Percentiles rank a stretch among this genome's conserved stretches.
Evolutionary conservation across 2,888 invertebrate genomes (phyloP).

Genomic region (Gibbula magus): DNA sequence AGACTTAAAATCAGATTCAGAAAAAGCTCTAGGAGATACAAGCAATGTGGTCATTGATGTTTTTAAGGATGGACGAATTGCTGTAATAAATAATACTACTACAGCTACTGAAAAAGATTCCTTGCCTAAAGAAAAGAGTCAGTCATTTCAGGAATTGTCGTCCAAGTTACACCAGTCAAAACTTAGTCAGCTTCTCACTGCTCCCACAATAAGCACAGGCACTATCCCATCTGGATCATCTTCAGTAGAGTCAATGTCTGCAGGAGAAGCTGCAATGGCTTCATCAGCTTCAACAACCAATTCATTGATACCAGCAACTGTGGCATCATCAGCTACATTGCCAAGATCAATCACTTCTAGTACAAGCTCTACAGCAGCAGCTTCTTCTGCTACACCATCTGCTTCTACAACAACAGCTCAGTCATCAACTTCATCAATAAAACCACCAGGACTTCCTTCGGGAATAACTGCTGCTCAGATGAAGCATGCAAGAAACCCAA

Average conservation of each 20-base stretch:
- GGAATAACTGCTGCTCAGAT: neutral
- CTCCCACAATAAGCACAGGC: neutral
- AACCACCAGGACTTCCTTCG: neutral
- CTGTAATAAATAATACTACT: neutral
- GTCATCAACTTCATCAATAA: neutral
- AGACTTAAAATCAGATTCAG: neutral
- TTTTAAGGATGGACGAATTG: slow-evolving; percentile 7
- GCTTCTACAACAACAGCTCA: neutral
- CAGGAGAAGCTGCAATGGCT: neutral
- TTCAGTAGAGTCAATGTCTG: neutral
- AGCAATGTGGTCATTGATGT: slow-evolving; percentile 13
- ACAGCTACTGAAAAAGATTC: neutral
- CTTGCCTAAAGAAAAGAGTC: neutral
- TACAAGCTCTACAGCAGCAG: neutral
- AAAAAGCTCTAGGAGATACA: neutral
- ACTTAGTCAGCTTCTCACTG: neutral
- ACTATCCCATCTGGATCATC: neutral
- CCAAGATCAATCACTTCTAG: neutral
- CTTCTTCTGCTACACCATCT: neutral
- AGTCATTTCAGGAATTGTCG: neutral
- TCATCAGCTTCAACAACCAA: neutral
- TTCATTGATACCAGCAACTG: neutral
- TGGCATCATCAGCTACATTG: no score
- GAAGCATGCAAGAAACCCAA: slow-evolving; percentile 25
- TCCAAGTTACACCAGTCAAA: slow-evolving; percentile 2